Evolutionary conservation across 2,888 invertebrate genomes (phyloP).

Genomic region (Ochropacha duplaris): DNA sequence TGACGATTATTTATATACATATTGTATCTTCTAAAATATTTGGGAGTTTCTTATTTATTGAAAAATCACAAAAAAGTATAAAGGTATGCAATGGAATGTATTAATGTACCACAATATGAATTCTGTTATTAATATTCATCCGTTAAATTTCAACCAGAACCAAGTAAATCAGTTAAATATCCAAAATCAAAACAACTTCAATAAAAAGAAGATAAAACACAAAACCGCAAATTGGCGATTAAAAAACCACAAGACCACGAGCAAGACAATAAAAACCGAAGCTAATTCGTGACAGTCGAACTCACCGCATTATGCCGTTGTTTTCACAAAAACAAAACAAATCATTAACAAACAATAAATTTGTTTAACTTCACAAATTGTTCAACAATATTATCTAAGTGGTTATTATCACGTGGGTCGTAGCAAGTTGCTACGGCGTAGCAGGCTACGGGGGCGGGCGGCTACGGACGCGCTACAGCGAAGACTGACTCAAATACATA

Average conservation of each 20-base stretch:
- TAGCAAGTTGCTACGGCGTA: conserved; percentile 48
- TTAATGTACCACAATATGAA: too few relatives aligned
- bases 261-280: conserved; percentile 2
- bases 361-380: conserved; percentile 7
- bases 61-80: too few relatives aligned
- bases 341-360: conserved; percentile 16
- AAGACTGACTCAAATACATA: conserved; percentile 32
- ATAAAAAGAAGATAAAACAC: conserved; percentile 16
- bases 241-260: conserved; percentile 1
- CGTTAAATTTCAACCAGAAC: too few relatives aligned
- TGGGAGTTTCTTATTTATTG: too few relatives aligned
- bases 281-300: conserved; percentile 3
- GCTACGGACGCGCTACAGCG: conserved; percentile 46
- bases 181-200: background rate
- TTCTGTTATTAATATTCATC: too few relatives aligned
- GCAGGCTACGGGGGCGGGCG: conserved; percentile 35
- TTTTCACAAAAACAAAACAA: conserved; percentile 3
- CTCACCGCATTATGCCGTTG: background rate
- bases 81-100: too few relatives aligned
- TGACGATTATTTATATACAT: too few relatives aligned
- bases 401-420: conserved; percentile 32
- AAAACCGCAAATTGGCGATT: conserved; percentile 16
- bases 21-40: too few relatives aligned
- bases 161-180: background rate
- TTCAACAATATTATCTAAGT: conserved; percentile 10